Base-by-base conservation (phyloP, 2,888 invertebrate genomes). In the Blastobasis lacticolella region DNA sequence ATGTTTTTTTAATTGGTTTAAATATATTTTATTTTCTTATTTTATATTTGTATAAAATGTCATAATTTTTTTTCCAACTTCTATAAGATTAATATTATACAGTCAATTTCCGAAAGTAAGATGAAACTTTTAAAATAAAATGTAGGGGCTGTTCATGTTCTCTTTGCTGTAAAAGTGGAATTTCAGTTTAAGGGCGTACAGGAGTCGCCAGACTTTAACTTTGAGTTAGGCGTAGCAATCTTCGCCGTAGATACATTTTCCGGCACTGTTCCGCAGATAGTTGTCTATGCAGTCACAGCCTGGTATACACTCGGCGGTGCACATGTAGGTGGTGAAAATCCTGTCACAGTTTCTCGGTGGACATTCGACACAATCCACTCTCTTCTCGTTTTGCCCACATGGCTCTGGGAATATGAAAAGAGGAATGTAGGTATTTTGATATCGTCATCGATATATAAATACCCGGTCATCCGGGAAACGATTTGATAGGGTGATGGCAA, bases 281-380 rank as follows among this genome's bases (percentile, higher is more conserved):
- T 54, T 54, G 2, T 57, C 50, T 6, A 45, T 56, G 9, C 64
- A 65, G 8, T 60, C 54, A 48, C 63, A 65, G 6, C 63, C 61
- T 9, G 57, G 52, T 1, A 45, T 23, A 23, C 59, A 55, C 0
- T 45, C 49, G 5, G 9, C 1, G 37, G 40, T 49, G n/a, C 51
- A 48, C 6, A n/a, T 7, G 37, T 48, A 46, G 0, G 5, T n/a
- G 6, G 47, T 46, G 23, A 45, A 49, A 0, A 42, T 42, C 6
- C 45, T 48, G 5, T 49, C 38, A 37, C 52, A 52, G 8, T 10
- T 38, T n/a, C 38, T n/a, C 8, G 49, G 52, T 23, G 52, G 52
- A 42, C 52, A 52, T 1, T 36, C 41, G 37, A 8, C n/a, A 23
- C 23, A 37, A 6, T 36, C 4, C 5, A 46, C 45, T 5, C 4